Evolutionary conservation across 2,888 invertebrate genomes (phyloP).

Genomic region (Pristionchus entomophagus): DNA sequence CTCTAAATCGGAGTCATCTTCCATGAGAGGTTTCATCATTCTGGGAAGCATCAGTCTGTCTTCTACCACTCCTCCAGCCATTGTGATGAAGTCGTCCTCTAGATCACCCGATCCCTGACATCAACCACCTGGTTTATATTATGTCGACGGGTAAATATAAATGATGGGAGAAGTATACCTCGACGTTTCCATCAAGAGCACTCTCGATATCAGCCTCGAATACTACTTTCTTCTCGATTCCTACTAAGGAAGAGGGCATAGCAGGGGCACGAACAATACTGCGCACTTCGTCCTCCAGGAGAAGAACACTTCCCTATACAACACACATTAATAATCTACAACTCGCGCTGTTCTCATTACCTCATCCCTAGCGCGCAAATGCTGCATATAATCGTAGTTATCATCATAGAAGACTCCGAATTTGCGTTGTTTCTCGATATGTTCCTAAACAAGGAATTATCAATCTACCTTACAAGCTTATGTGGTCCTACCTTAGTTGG

Average conservation of each 20-base stretch:
- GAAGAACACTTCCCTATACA: constrained; percentile 53
- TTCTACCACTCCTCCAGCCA: constrained; percentile 82
- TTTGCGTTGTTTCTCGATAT: constrained; percentile 82
- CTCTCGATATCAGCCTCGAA: constrained; percentile 60
- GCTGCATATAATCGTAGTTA: constrained; percentile 94
- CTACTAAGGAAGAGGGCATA: not conserved
- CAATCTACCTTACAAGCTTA: no score
- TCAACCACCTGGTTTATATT: no score
- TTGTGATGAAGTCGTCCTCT: constrained; percentile 91
- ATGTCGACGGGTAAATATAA: no score
- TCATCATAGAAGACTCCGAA: constrained; percentile 95
- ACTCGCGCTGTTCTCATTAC: constrained; percentile 78
- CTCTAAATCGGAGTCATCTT: constrained; percentile 42
- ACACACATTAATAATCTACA: not conserved
- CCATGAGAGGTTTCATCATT: constrained; percentile 37
- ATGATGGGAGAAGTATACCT: no score
- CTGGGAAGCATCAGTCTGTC: constrained; percentile 50
- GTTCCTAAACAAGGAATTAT: constrained; percentile 50
- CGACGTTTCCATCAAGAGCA: constrained; percentile 53
- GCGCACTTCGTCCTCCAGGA: constrained; percentile 49
- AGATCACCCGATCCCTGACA: constrained; percentile 81
- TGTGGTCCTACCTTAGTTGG: constrained; percentile 21
- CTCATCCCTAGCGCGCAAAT: constrained; percentile 82
- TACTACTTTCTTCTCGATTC: constrained; percentile 50
- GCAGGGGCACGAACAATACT: constrained; percentile 53